Evolutionary conservation across 2,797 vertebrate genomes (phyloP).

Genomic region (Sciaenops ocellatus): DNA sequence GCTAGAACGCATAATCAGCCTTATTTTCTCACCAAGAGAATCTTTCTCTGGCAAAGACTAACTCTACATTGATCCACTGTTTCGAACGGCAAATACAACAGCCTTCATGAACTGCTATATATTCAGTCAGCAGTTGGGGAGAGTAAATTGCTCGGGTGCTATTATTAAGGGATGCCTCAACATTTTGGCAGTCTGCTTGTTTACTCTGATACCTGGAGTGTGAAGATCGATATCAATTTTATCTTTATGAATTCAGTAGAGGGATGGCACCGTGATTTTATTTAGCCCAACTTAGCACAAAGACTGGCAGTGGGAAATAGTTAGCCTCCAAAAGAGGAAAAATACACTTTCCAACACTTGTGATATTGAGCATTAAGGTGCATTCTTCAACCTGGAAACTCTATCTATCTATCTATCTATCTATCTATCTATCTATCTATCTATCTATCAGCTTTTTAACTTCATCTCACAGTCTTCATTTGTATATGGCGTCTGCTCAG

Average conservation of each 20-base stretch:
- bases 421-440: no score
- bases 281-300: slow-evolving; percentile 9
- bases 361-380: neutral
- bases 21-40: slow-evolving; percentile 12
- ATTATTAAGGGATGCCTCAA: slow-evolving; percentile 3
- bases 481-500: no score
- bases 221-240: slow-evolving; percentile 44
- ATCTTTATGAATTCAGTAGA: slow-evolving; percentile 22
- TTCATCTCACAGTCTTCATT: no score
- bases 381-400: neutral
- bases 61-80: slow-evolving; percentile 6
- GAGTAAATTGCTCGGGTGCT: slow-evolving; percentile 8
- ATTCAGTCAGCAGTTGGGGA: neutral
- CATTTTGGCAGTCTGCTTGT: slow-evolving; percentile 31
- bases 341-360: neutral
- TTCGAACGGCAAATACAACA: slow-evolving; percentile 6
- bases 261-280: neutral
- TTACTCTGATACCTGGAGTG: slow-evolving; percentile 7
- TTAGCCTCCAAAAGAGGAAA: neutral
- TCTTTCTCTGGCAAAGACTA: neutral
- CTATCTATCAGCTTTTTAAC: no score
- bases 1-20: slow-evolving; percentile 3
- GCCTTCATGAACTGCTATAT: neutral
- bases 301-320: neutral
- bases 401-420: neutral